phyloP scores from a whole-genome alignment of 2,888 invertebrate genomes.

The Nephrotoma appendiculata region DNA sequence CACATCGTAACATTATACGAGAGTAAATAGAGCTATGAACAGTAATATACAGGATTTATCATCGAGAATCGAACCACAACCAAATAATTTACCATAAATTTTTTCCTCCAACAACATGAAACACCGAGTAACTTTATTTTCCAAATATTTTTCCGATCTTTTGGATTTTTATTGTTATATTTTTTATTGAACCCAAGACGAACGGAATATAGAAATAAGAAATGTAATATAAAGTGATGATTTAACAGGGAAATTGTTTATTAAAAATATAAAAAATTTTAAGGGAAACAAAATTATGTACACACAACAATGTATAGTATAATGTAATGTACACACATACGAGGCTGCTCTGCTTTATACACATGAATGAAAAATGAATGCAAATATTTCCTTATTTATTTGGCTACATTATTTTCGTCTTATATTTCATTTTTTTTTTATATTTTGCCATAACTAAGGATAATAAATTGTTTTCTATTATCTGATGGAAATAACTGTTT shows the following conservation, averaged over 20 bases:
- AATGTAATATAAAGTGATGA: background rate
- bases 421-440: background rate
- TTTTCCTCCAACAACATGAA: background rate
- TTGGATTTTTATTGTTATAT: background rate
- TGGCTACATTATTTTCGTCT: background rate
- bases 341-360: background rate
- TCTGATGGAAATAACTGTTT: background rate
- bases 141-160: background rate
- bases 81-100: background rate
- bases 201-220: background rate
- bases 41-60: background rate
- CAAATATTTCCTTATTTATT: background rate
- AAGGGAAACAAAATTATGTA: background rate
- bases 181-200: background rate
- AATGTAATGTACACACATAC: background rate
- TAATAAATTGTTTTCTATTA: background rate
- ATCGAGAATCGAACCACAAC: background rate
- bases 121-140: background rate
- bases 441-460: background rate
- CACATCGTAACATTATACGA: background rate
- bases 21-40: background rate
- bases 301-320: background rate
- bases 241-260: background rate
- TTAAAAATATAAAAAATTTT: background rate
- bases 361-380: background rate